Evolutionary conservation across 2,888 invertebrate genomes (phyloP), one percentile per base, ranked within the genome.

Genomic region (Pammene fasciana): DNA sequence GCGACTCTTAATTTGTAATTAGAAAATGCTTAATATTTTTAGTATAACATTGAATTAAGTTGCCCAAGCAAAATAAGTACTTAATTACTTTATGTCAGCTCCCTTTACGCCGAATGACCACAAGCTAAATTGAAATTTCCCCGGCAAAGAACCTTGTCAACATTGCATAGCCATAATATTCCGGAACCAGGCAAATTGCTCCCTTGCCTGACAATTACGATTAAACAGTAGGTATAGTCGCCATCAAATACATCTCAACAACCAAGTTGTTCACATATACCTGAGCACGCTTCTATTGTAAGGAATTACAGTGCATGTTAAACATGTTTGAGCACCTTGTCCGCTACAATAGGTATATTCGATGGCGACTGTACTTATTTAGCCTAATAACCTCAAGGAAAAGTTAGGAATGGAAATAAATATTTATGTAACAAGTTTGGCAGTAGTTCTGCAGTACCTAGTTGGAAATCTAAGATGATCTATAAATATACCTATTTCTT

Each of bases 171-270:
- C 45, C 36, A 3, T 60, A 54, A 48, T 65, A 48, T 38, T 26
- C 59, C 65, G 70, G 60, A 70, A 70, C 65, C 13, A 13, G 26
- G 65, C 60, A 70, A 70, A 70, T 70, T 60, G 70, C 60, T 41
- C 14, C 46, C 65, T 70, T 65, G 60, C 70, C 70, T 70, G 70
- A 65, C 70, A 70, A 65, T 59, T 46, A n/a, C 65, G 59, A 70
- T 70, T 70, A 70, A 38, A 57, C 18, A 46, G 36, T 52, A 18
- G 13, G 34, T 52, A 46, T 18, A 48, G 11, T 43, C 9, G 38
- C 5, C 9, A 38, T 9, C 38, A 26, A 26, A 26, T 26, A 26
- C 26, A 26, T 26, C 26, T 3, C 2, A 26, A 26, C 26, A 26
- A 26, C 26, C 26, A 26, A 26, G 26, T 26, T 26, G 26, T 4